Conservation (phyloP, 2,113 vertebrate genomes). For the Podiceps cristatus region DNA sequence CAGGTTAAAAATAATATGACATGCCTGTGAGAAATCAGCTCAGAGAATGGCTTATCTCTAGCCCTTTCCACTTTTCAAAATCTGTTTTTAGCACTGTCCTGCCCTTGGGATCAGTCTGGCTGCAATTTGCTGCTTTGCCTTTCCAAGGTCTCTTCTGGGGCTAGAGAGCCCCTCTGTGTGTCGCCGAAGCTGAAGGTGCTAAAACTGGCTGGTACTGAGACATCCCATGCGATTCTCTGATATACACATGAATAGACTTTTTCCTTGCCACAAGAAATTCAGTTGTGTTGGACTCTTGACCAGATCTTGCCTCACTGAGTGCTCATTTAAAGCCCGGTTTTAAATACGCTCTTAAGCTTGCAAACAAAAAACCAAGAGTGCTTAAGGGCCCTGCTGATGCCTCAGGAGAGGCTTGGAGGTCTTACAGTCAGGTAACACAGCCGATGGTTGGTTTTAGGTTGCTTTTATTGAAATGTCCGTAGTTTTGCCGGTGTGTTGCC, state of each 20-base stretch:
- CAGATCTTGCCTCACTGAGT: background rate
- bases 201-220: background rate
- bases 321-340: background rate
- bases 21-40: background rate
- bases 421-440: background rate
- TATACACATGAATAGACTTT: background rate
- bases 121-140: background rate
- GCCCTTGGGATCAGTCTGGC: background rate
- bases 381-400: background rate
- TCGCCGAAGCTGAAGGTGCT: background rate
- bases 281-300: background rate
- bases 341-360: background rate
- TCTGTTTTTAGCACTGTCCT: background rate
- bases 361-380: background rate
- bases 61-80: background rate
- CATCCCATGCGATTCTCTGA: rapidly evolving
- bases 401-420: background rate
- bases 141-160: background rate
- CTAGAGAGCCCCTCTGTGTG: background rate
- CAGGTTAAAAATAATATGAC: background rate
- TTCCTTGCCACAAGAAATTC: background rate
- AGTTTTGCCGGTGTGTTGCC: background rate
- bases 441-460: background rate
- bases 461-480: background rate
- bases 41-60: background rate